Base-by-base conservation (phyloP, 2,797 vertebrate genomes). In the Phalloptychus januarius region DNA sequence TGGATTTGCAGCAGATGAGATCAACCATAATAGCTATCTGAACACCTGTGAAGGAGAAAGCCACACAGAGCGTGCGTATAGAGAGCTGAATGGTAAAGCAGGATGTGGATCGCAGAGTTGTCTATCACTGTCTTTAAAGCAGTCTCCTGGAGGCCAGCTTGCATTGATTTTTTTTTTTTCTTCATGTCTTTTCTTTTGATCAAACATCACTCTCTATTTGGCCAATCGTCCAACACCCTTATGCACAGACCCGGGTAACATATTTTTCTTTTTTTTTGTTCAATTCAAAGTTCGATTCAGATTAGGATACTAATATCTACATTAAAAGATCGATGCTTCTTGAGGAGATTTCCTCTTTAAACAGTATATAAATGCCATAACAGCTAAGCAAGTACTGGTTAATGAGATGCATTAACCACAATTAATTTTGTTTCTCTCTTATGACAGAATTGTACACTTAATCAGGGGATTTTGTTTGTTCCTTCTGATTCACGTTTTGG, bases 11-110 rank as follows among this genome's bases (percentile, higher is more conserved):
- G 92, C 92, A 90, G 91, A 93, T 84, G 89, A 92, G 87, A 94
- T 92, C 92, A 95, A 90, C 92, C 92, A 94, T 96, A 93, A 72
- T 90, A 94, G 95, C 92, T 93, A 87, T 92, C 89, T 86, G 92
- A 90, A 94, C 93, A 94, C 96, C 95, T 97, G 92, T 96, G 96
- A 96, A 92, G 93, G 90, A 92, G 90, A 94, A 79, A 85, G 89
- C 85, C 86, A 87, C 84, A 54, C 83, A 84, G 84, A 86, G 86
- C 86, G 87, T 65, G 90, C 90, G 92, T 89, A 88, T 90, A 91
- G 91, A 94, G 86, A 92, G 90, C 87, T 89, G 79, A 91, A 92
- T 92, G 91, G 92, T 94, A 88, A 87, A 82, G 88, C 91, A 91
- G 85, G 90, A 91, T 93, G 92, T 91, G 92, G 92, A 93, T 93